A percentile compares a stretch with the other conserved stretches of the same genome.
Conservation (phyloP, 2,888 invertebrate genomes). For the Chelonus formosanus region DNA sequence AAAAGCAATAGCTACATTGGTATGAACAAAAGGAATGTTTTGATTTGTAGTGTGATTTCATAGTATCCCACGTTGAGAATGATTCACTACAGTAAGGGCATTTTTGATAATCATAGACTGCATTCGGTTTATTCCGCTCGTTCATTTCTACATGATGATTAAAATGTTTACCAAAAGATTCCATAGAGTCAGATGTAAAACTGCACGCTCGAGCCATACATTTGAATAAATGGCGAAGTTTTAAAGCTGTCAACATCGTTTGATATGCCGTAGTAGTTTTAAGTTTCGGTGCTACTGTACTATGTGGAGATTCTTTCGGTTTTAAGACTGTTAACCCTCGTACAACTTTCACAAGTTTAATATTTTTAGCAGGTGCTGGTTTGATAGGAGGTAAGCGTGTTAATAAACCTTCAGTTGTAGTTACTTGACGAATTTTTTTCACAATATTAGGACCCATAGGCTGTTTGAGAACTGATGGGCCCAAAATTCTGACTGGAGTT, state of each 20-base stretch:
- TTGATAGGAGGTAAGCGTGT: not conserved
- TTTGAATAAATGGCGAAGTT: constrained; percentile 67
- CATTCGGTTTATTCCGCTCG: constrained; percentile 52
- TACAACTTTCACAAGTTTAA: constrained; percentile 53
- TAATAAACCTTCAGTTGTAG: constrained; percentile 17
- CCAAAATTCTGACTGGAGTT: constrained; percentile 35
- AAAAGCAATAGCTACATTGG: constrained; percentile 75
- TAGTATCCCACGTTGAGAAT: constrained; percentile 61
- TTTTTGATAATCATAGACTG: constrained; percentile 65
- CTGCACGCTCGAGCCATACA: constrained; percentile 68
- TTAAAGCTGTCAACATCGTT: constrained; percentile 60
- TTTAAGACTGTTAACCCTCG: constrained; percentile 41
- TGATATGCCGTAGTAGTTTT: constrained; percentile 54
- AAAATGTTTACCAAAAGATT: constrained; percentile 64
- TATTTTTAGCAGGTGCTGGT: constrained; percentile 37
- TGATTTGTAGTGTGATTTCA: constrained; percentile 71
- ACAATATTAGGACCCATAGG: constrained; percentile 46
- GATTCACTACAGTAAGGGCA: constrained; percentile 71
- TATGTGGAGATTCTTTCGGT: constrained; percentile 39
- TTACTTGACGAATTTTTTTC: constrained; percentile 44
- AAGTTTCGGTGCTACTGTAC: constrained; percentile 31
- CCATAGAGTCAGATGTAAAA: constrained; percentile 62
- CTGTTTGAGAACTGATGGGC: too few species aligned
- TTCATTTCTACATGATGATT: constrained; percentile 49
- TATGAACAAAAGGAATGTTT: constrained; percentile 72